Evolutionary conservation across 2,888 invertebrate species (phyloP).

Genomic region (Nemoura dubitans): DNA sequence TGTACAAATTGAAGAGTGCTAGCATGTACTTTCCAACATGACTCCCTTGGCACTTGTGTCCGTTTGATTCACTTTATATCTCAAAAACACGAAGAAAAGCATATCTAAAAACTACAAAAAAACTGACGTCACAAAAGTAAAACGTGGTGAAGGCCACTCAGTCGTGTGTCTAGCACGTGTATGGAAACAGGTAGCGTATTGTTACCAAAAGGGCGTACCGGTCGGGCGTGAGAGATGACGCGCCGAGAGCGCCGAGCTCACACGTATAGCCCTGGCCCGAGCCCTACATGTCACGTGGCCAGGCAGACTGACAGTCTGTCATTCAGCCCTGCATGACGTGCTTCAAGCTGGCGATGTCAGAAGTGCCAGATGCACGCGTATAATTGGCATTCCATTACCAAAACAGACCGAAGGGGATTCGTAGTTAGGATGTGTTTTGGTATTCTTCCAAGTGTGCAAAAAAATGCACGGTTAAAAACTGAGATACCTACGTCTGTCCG

Average conservation of each 20-base stretch:
- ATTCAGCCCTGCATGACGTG: neutral
- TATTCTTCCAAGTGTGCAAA: neutral
- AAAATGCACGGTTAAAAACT: neutral
- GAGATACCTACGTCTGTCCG: no score
- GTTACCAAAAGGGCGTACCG: slow-evolving; percentile 32
- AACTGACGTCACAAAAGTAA: no score
- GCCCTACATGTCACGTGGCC: neutral
- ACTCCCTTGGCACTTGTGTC: no score
- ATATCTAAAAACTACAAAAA: no score
- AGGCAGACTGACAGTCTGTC: slow-evolving; percentile 2
- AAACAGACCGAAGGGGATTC: neutral
- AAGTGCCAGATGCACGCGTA: neutral
- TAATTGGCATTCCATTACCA: neutral
- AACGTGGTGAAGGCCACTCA: no score
- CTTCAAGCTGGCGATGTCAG: neutral
- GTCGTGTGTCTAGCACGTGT: neutral
- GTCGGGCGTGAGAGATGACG: neutral
- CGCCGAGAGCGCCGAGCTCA: neutral
- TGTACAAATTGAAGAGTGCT: neutral
- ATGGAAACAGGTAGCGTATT: slow-evolving; percentile 29
- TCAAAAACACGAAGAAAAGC: no score
- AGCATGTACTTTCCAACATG: neutral
- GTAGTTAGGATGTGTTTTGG: neutral
- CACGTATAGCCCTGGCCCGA: neutral
- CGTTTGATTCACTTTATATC: no score